These are phyloP conservation scores for Clivina fossor DNA, from an alignment of 2,888 invertebrate genomes.

Conservation along the genomic window DNA sequence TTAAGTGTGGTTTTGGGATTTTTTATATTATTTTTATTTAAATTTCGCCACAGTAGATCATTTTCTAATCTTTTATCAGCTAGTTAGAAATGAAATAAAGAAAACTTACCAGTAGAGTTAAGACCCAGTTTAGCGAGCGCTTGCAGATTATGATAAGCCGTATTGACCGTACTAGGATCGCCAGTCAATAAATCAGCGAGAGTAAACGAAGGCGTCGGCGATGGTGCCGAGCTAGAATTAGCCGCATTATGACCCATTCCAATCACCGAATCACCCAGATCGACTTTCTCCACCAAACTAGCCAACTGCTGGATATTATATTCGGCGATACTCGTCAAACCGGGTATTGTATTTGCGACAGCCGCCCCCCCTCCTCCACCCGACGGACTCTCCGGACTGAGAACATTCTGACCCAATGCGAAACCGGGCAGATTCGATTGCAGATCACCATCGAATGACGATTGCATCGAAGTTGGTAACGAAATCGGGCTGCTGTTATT, in stretches of 20 bases:
- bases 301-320: slow-evolving; percentile 85
- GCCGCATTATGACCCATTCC: slow-evolving; percentile 10
- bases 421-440: slow-evolving; percentile 49
- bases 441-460: slow-evolving; percentile 77
- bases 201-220: slow-evolving; percentile 66
- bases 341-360: slow-evolving; percentile 54
- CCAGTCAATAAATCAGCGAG: slow-evolving; percentile 77
- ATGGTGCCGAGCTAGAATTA: slow-evolving; percentile 48
- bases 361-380: too few species aligned
- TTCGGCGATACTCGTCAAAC: slow-evolving; percentile 76
- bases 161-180: slow-evolving; percentile 66
- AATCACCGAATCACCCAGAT: slow-evolving; percentile 45
- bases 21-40: too few species aligned
- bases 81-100: too few species aligned
- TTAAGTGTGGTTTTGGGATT: too few species aligned
- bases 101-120: slow-evolving; percentile 61
- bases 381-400: slow-evolving; percentile 44
- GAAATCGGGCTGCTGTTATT: slow-evolving; percentile 71
- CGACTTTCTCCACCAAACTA: slow-evolving; percentile 70
- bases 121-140: slow-evolving; percentile 85
- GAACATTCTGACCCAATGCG: slow-evolving; percentile 47
- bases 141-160: slow-evolving; percentile 85
- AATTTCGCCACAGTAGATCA: too few species aligned
- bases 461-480: slow-evolving; percentile 68
- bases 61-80: too few species aligned